A percentile compares a stretch with the other conserved stretches of the same genome.
These are phyloP conservation scores for Barbus barbus DNA, from an alignment of 2,113 vertebrate genomes.

Conservation along the genomic window DNA sequence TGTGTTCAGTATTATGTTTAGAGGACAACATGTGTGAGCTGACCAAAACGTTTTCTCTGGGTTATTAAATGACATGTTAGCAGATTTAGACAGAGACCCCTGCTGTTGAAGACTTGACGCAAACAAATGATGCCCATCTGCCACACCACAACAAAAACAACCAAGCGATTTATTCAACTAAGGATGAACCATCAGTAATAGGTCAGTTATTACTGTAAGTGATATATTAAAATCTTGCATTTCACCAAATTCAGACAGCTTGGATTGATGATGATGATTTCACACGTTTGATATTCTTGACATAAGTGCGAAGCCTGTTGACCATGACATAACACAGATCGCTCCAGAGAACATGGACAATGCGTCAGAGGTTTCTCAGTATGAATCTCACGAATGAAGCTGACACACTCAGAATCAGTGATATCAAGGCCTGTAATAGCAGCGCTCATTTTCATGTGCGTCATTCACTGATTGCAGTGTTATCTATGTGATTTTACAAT, in stretches of 20 bases:
- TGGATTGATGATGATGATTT: conserved; percentile 1
- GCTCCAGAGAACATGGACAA: background rate
- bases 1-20: background rate
- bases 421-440: conserved; percentile 7
- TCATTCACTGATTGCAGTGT: background rate
- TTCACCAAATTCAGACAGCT: background rate
- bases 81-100: conserved; percentile 47
- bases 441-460: conserved; percentile 3
- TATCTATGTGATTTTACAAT: background rate
- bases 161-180: conserved; percentile 35
- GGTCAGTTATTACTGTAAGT: background rate
- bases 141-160: conserved; percentile 26
- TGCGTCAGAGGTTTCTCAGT: conserved; percentile 11
- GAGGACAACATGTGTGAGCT: background rate
- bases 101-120: conserved; percentile 34
- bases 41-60: conserved; percentile 11
- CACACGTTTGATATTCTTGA: background rate
- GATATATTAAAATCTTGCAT: background rate
- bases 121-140: conserved; percentile 51
- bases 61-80: conserved; percentile 32
- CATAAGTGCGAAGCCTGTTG: background rate
- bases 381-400: conserved; percentile 12
- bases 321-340: conserved; percentile 12
- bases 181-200: conserved; percentile 5
- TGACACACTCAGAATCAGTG: conserved; percentile 26